Percentiles rank a stretch among this genome's conserved stretches.
Conservation (phyloP, 2,113 vertebrate genomes). For the Ahaetulla prasina region DNA sequence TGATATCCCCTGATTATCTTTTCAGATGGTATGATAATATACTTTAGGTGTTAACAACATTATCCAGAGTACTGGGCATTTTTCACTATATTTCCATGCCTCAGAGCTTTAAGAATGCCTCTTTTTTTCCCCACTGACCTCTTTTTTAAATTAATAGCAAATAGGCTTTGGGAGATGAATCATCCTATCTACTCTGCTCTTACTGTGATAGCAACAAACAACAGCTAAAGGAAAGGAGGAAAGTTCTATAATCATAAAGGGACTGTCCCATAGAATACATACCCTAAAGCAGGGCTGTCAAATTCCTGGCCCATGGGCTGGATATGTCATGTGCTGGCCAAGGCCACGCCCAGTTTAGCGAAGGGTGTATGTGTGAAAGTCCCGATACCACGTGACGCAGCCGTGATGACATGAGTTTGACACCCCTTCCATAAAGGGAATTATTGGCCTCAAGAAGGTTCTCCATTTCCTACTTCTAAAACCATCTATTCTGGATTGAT, state of each 20-base stretch:
- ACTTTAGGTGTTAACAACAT: conserved; percentile 15
- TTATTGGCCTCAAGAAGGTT: too few species aligned
- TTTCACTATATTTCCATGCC: conserved; percentile 4
- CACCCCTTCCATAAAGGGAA: too few species aligned
- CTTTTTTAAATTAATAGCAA: neutral
- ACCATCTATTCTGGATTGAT: neutral
- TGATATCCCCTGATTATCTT: conserved; percentile 28
- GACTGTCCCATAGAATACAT: too few species aligned
- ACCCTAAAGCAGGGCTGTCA: neutral
- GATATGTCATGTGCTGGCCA: too few species aligned
- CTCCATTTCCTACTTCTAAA: neutral
- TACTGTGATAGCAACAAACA: neutral
- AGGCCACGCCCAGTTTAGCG: too few species aligned
- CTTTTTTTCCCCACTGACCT: conserved; percentile 7
- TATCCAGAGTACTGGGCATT: neutral
- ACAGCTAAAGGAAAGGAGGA: neutral
- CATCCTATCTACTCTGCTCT: neutral
- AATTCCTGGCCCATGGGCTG: too few species aligned
- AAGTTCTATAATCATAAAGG: neutral
- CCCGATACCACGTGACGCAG: too few species aligned
- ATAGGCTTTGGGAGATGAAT: neutral
- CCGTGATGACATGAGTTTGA: too few species aligned
- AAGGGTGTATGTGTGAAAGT: too few species aligned
- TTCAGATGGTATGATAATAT: conserved; percentile 20
- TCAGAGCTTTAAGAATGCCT: neutral